phyloP scores from a whole-genome alignment of 2,797 vertebrate species.

The Lepus townsendii region DNA sequence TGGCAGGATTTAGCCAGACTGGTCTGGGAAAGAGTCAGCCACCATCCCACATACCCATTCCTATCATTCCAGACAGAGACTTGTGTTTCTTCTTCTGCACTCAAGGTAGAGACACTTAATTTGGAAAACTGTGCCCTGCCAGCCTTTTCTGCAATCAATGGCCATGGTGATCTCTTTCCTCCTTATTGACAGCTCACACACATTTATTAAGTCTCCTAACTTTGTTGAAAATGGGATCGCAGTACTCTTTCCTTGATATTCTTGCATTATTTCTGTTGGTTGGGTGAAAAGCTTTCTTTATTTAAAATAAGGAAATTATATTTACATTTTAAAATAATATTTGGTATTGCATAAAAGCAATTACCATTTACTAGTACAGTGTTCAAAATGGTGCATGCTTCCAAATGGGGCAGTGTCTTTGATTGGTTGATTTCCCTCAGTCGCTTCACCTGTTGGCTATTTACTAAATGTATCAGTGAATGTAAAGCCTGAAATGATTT shows the following conservation, averaged over 20 bases:
- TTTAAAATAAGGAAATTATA: conserved; percentile 19
- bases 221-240: not conserved
- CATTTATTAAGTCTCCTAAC: not conserved
- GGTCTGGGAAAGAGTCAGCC: not conserved
- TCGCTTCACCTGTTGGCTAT: not conserved
- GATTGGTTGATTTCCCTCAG: not conserved
- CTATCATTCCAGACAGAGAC: not conserved
- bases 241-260: conserved; percentile 7
- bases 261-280: conserved; percentile 51
- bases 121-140: not conserved
- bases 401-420: not conserved
- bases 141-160: not conserved
- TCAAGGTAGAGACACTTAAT: not conserved
- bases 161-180: not conserved
- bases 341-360: not conserved
- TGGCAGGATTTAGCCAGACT: not conserved
- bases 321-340: conserved; percentile 19
- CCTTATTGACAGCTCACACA: not conserved
- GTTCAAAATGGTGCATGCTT: not conserved
- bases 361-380: not conserved
- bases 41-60: not conserved
- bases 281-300: not conserved
- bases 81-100: not conserved
- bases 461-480: conserved; percentile 4
- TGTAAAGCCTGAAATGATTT: conserved; percentile 33